These are phyloP conservation scores for Apamea sordens DNA, from an alignment of 2,888 invertebrate species.

Conservation along the genomic window DNA sequence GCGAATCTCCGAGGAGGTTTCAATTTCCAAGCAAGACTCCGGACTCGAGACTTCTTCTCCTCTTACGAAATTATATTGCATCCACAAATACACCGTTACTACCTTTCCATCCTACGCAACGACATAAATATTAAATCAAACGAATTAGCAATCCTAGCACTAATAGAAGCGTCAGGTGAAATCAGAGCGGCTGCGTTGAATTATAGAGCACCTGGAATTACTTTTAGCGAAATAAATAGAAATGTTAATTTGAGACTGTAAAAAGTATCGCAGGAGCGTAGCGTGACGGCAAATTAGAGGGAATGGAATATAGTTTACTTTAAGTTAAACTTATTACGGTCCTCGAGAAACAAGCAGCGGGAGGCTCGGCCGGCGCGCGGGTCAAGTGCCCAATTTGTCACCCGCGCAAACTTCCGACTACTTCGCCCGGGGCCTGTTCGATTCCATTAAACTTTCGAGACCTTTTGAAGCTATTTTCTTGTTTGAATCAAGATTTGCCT, in stretches of 20 bases:
- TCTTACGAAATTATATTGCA: constrained; percentile 82
- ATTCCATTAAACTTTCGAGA: constrained; percentile 91
- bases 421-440: constrained; percentile 86
- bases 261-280: constrained; percentile 80
- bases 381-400: constrained; percentile 91
- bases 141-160: constrained; percentile 43
- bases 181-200: constrained; percentile 50
- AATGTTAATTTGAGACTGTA: constrained; percentile 81
- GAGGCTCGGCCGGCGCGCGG: constrained; percentile 85
- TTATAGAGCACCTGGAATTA: constrained; percentile 63
- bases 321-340: constrained; percentile 90
- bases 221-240: constrained; percentile 68
- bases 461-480: constrained; percentile 89
- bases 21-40: constrained; percentile 83
- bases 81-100: constrained; percentile 63
- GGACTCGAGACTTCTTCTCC: constrained; percentile 76
- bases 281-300: constrained; percentile 87
- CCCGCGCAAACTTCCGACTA: constrained; percentile 89
- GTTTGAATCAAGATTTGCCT: constrained; percentile 88
- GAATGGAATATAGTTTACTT: constrained; percentile 90
- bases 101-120: constrained; percentile 22
- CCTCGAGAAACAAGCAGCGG: constrained; percentile 88
- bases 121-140: constrained; percentile 54
- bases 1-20: constrained; percentile 82
- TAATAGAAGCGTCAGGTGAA: constrained; percentile 46